Base-by-base conservation (phyloP, 2,113 vertebrate genomes). In the Chaetodon trifascialis region DNA sequence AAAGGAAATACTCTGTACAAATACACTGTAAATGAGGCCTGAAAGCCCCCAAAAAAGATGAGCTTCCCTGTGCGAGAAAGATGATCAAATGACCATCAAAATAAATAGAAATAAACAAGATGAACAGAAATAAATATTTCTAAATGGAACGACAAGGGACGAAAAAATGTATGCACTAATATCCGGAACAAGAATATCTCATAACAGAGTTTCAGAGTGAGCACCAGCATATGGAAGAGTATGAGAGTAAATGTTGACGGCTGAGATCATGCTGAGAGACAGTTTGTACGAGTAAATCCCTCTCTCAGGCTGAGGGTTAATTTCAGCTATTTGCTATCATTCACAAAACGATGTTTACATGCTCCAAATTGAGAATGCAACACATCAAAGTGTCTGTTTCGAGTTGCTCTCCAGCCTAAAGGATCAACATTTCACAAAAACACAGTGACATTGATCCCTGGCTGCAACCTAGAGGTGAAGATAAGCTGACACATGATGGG, bases 361-460 rank as follows among this genome's bases (percentile, higher is more conserved):
- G 23, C 44, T 75, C 15, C 42, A 34, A 58, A 73, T 11, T 7
- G 0, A 73, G 30, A 59, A 65, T 21, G 23, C 11, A 11, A 10
- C 51, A 73, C 64, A 85, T 85, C 65, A 80, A 84, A 84, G 71
- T 12, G 52, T 38, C 10, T 25, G 68, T 67, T 65, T 64, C 1
- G 0, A 71, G 52, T 40, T 36, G 10, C 16, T 51, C 46, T 74
- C 7, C 59, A 59, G 84, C 84, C 84, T 49, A 2, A 10, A 76
- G 86, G 78, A 85, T 42, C 78, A 82, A 82, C 86, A 82, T 14
- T 34, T 74, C 23, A 67, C 64, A 76, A 66, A 73, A 58, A 25
- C 70, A 11, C 8, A 4, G 36, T 10, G 79, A 83, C 76, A 62
- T 10, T 49, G 80, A 84, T 82, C 40, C 30, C 34, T 12, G 3